Conservation (phyloP, 2,797 vertebrate species). For the Coccyzus lansbergi region DNA sequence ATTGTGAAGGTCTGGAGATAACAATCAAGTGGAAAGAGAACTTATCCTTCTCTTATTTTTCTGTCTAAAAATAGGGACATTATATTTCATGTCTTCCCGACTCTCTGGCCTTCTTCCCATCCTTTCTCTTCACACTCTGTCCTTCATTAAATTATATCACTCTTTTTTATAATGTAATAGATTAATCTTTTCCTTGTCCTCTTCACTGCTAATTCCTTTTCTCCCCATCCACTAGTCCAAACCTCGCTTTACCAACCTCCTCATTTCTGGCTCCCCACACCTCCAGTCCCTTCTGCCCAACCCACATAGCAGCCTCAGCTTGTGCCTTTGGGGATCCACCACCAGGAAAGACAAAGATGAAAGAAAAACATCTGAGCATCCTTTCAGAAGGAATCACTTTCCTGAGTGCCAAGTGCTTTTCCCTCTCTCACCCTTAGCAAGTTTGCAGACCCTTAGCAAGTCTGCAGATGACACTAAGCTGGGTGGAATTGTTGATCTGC, state of each 20-base stretch:
- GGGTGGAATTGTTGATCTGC: no score
- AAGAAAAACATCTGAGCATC: not conserved
- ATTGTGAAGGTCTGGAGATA: constrained; percentile 1
- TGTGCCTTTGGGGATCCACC: fast-evolving
- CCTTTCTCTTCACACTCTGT: not conserved
- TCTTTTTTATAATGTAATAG: not conserved
- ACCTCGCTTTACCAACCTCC: not conserved
- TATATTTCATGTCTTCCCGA: constrained; percentile 10
- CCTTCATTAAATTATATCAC: constrained; percentile 42
- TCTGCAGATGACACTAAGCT: no score
- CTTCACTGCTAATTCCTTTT: not conserved
- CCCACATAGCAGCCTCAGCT: not conserved
- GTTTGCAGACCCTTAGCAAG: no score
- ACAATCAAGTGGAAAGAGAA: constrained; percentile 1
- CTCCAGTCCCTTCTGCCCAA: not conserved
- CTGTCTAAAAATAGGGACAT: constrained; percentile 12
- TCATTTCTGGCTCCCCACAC: not conserved
- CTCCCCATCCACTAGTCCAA: not conserved
- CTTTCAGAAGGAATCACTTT: not conserved
- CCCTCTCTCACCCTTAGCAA: no score
- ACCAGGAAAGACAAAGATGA: not conserved
- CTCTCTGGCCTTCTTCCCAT: not conserved
- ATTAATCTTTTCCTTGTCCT: constrained; percentile 14
- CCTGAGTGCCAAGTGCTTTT: fast-evolving
- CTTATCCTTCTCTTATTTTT: constrained; percentile 9